Evolutionary conservation across 2,797 vertebrate genomes (phyloP).

Genomic region (Nyctalus aviator): DNA sequence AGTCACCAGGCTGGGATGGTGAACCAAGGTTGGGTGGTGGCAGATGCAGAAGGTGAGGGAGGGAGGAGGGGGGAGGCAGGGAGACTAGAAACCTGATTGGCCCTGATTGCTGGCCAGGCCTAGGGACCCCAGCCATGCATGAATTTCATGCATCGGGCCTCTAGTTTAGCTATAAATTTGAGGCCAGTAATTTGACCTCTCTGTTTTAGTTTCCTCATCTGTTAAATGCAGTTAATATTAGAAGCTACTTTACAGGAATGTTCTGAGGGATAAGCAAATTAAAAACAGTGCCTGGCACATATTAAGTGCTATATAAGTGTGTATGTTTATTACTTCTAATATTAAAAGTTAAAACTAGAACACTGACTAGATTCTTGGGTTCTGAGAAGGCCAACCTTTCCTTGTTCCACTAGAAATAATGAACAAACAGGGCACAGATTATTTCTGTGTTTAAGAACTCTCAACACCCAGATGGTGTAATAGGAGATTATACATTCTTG

Average conservation of each 20-base stretch:
- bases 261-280: constrained; percentile 44
- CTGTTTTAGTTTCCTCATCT: constrained; percentile 53
- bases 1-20: no score
- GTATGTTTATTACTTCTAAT: constrained; percentile 32
- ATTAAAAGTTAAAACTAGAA: constrained; percentile 46
- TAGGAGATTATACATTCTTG: constrained; percentile 48
- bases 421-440: not conserved
- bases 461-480: not conserved
- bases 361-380: constrained; percentile 43
- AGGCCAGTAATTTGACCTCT: not conserved
- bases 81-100: no score
- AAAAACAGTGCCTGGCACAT: constrained; percentile 1
- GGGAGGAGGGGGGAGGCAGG: no score
- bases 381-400: constrained; percentile 49
- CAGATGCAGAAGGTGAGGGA: no score
- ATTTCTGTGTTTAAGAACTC: constrained; percentile 35
- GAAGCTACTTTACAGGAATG: not conserved
- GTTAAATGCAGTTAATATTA: constrained; percentile 52
- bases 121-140: no score
- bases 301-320: not conserved
- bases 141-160: no score
- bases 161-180: not conserved
- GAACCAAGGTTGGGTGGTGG: no score
- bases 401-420: constrained; percentile 50
- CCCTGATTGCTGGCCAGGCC: no score